phyloP scores from a whole-genome alignment of 2,888 invertebrate species.

The Arrhopalites spinosus region DNA sequence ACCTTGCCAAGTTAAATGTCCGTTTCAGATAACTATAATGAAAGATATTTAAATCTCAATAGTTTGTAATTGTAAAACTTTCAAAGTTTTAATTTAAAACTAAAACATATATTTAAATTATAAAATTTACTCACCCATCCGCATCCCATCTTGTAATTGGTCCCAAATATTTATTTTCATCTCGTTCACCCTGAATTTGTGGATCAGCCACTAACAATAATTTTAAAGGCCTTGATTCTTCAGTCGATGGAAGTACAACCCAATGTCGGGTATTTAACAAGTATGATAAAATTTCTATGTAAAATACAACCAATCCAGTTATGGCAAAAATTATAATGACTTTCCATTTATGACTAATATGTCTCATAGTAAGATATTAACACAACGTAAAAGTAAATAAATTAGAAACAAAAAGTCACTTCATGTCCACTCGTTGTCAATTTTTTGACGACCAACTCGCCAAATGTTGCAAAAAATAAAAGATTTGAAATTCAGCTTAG shows the following conservation, averaged over 20 bases:
- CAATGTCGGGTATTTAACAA: slow-evolving; percentile 8
- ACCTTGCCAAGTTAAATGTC: slow-evolving; percentile 75
- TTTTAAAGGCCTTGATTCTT: slow-evolving; percentile 63
- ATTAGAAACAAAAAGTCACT: no score
- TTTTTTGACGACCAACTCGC: no score
- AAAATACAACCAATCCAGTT: slow-evolving; percentile 13
- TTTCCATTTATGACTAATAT: slow-evolving; percentile 13
- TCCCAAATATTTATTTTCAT: slow-evolving; percentile 71
- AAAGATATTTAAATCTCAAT: slow-evolving; percentile 7
- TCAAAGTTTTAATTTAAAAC: not conserved
- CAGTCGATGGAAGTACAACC: slow-evolving; percentile 12
- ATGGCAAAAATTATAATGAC: slow-evolving; percentile 3
- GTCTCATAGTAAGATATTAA: not conserved
- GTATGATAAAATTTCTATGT: slow-evolving; percentile 29
- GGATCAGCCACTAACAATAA: slow-evolving; percentile 85
- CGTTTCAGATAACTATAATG: slow-evolving; percentile 74
- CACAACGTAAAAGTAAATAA: no score
- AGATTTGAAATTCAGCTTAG: no score
- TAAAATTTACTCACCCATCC: slow-evolving; percentile 72
- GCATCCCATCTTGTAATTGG: slow-evolving; percentile 81
- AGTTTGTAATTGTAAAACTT: not conserved
- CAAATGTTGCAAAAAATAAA: no score
- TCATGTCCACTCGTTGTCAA: no score
- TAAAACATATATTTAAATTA: not conserved
- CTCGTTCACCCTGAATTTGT: slow-evolving; percentile 82